Evolutionary conservation across 2,888 invertebrate species (phyloP), one percentile per base, ranked within the genome.

Genomic region (Agrilus biguttatus): DNA sequence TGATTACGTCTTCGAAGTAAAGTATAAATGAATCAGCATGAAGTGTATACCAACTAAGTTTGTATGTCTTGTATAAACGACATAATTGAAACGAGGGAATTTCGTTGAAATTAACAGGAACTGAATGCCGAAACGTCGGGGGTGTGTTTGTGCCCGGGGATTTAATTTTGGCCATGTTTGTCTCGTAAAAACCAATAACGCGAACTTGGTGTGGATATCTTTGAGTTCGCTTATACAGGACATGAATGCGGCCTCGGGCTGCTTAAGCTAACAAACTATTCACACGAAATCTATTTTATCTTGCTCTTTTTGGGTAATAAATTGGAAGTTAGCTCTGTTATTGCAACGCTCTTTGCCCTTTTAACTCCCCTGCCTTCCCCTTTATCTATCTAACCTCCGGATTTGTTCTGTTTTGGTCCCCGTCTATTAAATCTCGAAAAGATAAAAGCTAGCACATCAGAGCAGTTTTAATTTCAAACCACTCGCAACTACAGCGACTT

Each of bases 151-250:
- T 59, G 63, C 63, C 61, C 51, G 54, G 56, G 65, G 63, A 63
- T 63, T 64, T 63, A 65, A 64, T 65, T 64, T 64, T 59, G 62
- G 53, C 60, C 63, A 63, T 65, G 65, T 65, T 65, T 64, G 60
- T 61, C 63, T 61, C 63, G 64, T 65, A 65, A 65, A 65, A 65
- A 65, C 62, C 65, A 65, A 65, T 65, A 65, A 63, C 63, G 51
- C 45, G 49, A 47, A 47, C 45, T 48, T 45, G 45, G 42, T 47
- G 49, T 49, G 49, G 48, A 47, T 51, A 47, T 50, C 50, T 51
- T 49, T 51, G 46, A 45, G 47, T 46, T 50, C 49, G 49, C 47
- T 49, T 19, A 48, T 49, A 50, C 48, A 49, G 52, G 52, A 51
- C 50, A 49, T 47, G 40, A 45, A 47, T 47, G 45, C 47, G 45